These are phyloP conservation scores for Podotricha telesiphe DNA, from an alignment of 2,888 invertebrate genomes.

Conservation along the genomic window DNA sequence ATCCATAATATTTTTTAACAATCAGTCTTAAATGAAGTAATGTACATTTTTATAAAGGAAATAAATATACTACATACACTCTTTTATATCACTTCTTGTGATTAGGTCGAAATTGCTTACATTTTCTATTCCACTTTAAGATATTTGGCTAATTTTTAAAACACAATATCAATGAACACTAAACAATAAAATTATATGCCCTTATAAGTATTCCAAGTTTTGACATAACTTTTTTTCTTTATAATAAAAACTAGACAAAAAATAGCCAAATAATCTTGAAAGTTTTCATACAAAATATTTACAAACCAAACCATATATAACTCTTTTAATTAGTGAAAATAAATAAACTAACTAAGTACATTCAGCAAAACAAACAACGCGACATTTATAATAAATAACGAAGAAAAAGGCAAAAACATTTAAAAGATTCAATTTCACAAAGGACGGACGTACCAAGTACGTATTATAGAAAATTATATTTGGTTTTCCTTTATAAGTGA, in stretches of 20 bases:
- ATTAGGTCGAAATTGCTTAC: constrained; percentile 3
- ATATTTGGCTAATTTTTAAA: constrained; percentile 10
- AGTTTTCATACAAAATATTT: background rate
- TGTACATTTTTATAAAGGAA: constrained; percentile 18
- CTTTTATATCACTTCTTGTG: constrained; percentile 3
- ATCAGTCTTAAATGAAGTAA: constrained; percentile 69
- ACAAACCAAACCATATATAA: constrained; percentile 3
- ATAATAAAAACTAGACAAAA: background rate
- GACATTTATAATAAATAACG: background rate
- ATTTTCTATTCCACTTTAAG: background rate
- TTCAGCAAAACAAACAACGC: background rate
- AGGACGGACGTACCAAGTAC: constrained; percentile 24
- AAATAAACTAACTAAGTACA: constrained; percentile 15
- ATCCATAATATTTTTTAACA: constrained; percentile 51
- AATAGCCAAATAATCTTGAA: background rate
- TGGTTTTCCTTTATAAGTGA: constrained; percentile 5
- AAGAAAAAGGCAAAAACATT: background rate
- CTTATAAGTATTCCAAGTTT: too few species aligned
- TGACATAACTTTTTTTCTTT: too few species aligned
- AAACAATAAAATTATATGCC: too few species aligned
- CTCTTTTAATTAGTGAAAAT: background rate
- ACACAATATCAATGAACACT: too few species aligned
- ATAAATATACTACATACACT: constrained; percentile 19
- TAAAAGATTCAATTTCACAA: constrained; percentile 12
- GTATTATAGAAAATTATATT: constrained; percentile 34